Evolutionary conservation across 1,140 invertebrate genomes (phyloP).

Genomic region (Drosophila ercepeae): DNA sequence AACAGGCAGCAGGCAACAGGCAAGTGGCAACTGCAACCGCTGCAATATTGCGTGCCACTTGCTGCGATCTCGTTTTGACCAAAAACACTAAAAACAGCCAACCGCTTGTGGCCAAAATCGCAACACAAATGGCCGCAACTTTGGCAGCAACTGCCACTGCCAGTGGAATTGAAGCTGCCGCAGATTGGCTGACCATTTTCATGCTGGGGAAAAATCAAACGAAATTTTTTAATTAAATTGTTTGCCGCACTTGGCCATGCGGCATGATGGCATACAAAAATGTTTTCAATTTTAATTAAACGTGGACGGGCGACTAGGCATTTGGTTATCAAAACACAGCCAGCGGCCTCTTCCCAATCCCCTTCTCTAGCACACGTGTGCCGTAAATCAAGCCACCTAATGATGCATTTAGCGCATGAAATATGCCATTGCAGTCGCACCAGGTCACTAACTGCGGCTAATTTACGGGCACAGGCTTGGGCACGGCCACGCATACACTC

Average conservation of each 20-base stretch:
- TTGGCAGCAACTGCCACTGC: slow-evolving; percentile 41
- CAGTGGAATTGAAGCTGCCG: slow-evolving; percentile 12
- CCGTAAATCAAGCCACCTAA: slow-evolving; percentile 74
- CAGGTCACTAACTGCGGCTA: slow-evolving; percentile 78
- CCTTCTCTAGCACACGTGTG: slow-evolving; percentile 46
- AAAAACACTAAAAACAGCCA: slow-evolving; percentile 43
- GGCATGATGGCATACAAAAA: slow-evolving; percentile 30
- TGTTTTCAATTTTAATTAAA: slow-evolving; percentile 55
- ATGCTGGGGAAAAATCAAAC: slow-evolving; percentile 58
- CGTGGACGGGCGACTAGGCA: slow-evolving; percentile 21
- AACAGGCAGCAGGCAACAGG: not conserved
- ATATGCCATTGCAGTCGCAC: slow-evolving; percentile 75
- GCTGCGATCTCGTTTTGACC: slow-evolving; percentile 78
- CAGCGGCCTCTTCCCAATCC: no score
- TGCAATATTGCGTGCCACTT: slow-evolving; percentile 74
- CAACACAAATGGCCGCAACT: slow-evolving; percentile 49
- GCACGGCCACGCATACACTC: slow-evolving; percentile 8
- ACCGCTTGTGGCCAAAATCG: slow-evolving; percentile 63
- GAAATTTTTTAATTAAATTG: slow-evolving; percentile 76
- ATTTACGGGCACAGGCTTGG: slow-evolving; percentile 62
- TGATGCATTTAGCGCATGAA: slow-evolving; percentile 81
- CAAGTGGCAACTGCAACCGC: slow-evolving; percentile 18
- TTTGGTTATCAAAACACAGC: slow-evolving; percentile 10
- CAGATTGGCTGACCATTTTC: slow-evolving; percentile 66
- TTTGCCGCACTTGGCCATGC: slow-evolving; percentile 43